Base-by-base conservation (phyloP, 2,888 invertebrate genomes). In the Drosophila neonasuta region DNA sequence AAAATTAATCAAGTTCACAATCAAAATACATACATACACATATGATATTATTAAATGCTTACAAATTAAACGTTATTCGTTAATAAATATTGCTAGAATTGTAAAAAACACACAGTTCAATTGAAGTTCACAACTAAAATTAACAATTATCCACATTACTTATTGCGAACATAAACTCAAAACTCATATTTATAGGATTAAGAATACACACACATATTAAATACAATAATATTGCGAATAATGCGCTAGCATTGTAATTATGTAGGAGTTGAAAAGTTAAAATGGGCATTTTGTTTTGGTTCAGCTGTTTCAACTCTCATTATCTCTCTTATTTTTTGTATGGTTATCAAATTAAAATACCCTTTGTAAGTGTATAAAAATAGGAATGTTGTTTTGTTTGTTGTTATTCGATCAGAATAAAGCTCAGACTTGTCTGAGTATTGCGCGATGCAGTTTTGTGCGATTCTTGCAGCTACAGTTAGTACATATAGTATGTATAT, bases 1-100 rank as follows among this genome's bases (percentile, higher is more conserved):
- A 85, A 84, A 86, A 75, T 83, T 78, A 84, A 87, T 78, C 66
- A 76, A 82, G 74, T 77, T 79, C 73, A 75, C 77, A 75, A 83
- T 82, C 81, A 77, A 81, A 81, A 79, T 72, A 79, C 81, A 71
- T 72, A 79, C 81, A 71, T 64, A 71, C 65, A 68, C 61, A 65
- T 57, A 84, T 77, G 77, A 73, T 81, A 84, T 70, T 68, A 68
- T 64, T 67, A 65, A 82, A 71, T 67, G 64, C 71, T 82, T 71
- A 78, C 42, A 80, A 80, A 67, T 67, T 57, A 71, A 71, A 66
- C 24, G 36, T 66, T 73, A 59, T 54, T 42, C 56, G 39, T 15
- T 41, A 74, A 77, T 76, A 77, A 72, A 73, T 70, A 72, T 73
- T 77, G 68, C 68, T 59, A 68, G 60, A 61, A 51, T 54, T 61